phyloP scores from a whole-genome alignment of 2,113 vertebrate genomes.

The Festucalex cinctus region DNA sequence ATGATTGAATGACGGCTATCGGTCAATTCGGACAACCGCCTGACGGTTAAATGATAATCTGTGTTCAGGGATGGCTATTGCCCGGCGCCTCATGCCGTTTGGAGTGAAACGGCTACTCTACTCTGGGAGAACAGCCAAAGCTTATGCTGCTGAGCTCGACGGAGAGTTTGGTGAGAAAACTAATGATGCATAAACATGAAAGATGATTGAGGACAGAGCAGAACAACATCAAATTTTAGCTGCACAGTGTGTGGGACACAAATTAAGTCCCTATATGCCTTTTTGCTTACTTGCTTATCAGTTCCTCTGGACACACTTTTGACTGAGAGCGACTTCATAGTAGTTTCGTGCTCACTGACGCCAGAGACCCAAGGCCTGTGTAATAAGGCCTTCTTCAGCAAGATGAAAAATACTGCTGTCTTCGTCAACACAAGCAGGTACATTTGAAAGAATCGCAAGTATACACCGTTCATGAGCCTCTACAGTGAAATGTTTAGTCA shows the following conservation, averaged over 20 bases:
- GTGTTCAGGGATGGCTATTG: constrained; percentile 74
- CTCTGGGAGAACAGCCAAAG: constrained; percentile 68
- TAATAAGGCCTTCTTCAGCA: constrained; percentile 62
- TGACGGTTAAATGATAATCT: background rate
- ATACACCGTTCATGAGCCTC: background rate
- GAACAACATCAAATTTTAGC: background rate
- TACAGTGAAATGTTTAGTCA: background rate
- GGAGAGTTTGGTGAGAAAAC: constrained; percentile 75
- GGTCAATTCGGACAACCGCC: background rate
- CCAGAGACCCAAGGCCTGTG: constrained; percentile 63
- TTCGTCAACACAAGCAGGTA: constrained; percentile 70
- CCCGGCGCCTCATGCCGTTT: constrained; percentile 73
- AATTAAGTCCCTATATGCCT: background rate
- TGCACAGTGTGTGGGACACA: background rate
- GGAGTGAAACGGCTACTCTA: constrained; percentile 77
- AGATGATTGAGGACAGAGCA: background rate
- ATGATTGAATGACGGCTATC: background rate
- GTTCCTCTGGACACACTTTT: constrained; percentile 65
- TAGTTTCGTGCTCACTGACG: constrained; percentile 56
- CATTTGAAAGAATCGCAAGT: background rate
- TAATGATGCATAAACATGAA: background rate
- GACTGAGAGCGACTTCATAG: constrained; percentile 59
- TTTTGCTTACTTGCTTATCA: constrained; percentile 18
- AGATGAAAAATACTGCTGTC: constrained; percentile 62
- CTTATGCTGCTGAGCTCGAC: constrained; percentile 65